Conservation (phyloP, 1,140 invertebrate genomes). For the Anastrepha obliqua region DNA sequence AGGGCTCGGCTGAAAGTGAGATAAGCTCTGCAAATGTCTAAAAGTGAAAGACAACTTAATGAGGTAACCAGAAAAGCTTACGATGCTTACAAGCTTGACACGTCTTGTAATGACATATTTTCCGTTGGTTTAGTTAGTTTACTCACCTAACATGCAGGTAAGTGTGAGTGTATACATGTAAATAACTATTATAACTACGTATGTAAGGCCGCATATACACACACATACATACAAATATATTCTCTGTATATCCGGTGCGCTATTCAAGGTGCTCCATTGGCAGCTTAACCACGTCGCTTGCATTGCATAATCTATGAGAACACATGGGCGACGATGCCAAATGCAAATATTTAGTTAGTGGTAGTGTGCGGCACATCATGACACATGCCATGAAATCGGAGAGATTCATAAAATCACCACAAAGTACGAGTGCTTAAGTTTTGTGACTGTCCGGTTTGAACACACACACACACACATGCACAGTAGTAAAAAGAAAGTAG, state of each 20-base stretch:
- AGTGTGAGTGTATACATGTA: not conserved
- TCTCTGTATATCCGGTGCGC: not conserved
- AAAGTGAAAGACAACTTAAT: constrained; percentile 38
- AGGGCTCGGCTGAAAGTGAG: not conserved
- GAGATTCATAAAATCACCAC: constrained; percentile 37
- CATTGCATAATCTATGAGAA: constrained; percentile 33
- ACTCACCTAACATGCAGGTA: not conserved
- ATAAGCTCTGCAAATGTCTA: not conserved
- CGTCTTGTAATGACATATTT: constrained; percentile 19
- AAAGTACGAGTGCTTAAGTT: constrained; percentile 36
- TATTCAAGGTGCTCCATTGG: not conserved
- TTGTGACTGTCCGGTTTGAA: constrained; percentile 20
- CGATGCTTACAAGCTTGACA: constrained; percentile 3
- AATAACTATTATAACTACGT: too few species aligned
- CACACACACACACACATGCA: not conserved
- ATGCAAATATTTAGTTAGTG: constrained; percentile 20
- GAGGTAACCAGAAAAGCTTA: constrained; percentile 24
- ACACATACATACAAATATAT: not conserved
- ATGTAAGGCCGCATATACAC: not conserved
- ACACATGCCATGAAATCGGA: constrained; percentile 45
- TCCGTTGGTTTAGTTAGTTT: constrained; percentile 11
- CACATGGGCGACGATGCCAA: not conserved
- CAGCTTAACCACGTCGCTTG: not conserved
- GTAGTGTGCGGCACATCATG: not conserved
- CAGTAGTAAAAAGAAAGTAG: constrained; percentile 42